These are phyloP conservation scores for Jordanella pulchra DNA, from an alignment of 2,797 vertebrate genomes.

Conservation along the genomic window DNA sequence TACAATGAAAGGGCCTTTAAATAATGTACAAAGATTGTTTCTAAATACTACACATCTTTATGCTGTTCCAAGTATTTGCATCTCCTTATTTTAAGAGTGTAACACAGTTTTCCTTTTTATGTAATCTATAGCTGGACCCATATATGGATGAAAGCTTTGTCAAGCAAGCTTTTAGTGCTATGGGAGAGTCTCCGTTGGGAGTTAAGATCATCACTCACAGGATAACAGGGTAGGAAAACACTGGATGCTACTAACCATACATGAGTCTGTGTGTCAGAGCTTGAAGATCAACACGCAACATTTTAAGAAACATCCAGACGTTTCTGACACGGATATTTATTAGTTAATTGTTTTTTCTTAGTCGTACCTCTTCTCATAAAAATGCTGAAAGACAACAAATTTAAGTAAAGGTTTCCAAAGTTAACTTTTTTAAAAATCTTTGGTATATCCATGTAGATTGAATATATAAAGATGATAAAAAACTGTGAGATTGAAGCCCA, in stretches of 20 bases:
- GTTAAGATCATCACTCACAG: constrained; percentile 86
- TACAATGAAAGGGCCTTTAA: too few relatives aligned
- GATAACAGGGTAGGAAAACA: constrained; percentile 77
- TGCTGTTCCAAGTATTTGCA: background rate
- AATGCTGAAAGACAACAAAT: background rate
- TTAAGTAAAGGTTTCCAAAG: background rate
- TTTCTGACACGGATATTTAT: background rate
- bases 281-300: background rate
- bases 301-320: background rate
- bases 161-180: constrained; percentile 83
- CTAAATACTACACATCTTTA: background rate
- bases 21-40: background rate
- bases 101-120: background rate
- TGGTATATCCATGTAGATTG: background rate
- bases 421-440: background rate
- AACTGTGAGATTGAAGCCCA: too few relatives aligned
- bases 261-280: background rate
- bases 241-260: background rate
- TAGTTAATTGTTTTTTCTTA: background rate
- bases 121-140: constrained; percentile 76
- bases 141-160: constrained; percentile 86
- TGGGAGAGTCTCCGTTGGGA: constrained; percentile 82
- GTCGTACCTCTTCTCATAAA: too few relatives aligned
- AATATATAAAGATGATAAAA: background rate
- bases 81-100: background rate